Evolutionary conservation across 2,888 invertebrate species (phyloP), one percentile per base, ranked within the genome.

Genomic region (Pandemis cinnamomeana): DNA sequence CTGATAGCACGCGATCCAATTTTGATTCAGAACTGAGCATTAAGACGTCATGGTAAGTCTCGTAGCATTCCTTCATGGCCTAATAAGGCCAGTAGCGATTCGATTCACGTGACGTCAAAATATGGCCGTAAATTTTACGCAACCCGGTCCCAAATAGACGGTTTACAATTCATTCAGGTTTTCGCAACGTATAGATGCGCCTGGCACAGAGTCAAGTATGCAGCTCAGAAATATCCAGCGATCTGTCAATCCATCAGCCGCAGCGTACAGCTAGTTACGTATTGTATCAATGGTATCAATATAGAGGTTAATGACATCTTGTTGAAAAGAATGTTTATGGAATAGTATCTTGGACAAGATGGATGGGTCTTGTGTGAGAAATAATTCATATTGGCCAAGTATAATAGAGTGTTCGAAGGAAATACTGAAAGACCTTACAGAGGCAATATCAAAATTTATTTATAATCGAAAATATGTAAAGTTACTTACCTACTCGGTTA

Each of bases 181-280:
- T 71, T 75, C 75, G 71, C 66, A 77, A 77, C 63, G 66, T 53
- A 27, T 78, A 82, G 85, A 82, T 84, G 83, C 78, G 81, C 75
- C 84, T 87, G 87, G 87, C 87, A 82, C 55, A 7, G 71, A 58
- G 75, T 83, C 88, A 87, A 87, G 71, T 83, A 87, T 84, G 84
- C 80, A 77, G 64, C 46, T 73, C 74, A 71, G 68, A 68, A 74
- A 71, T 46, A 53, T 60, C 58, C 13, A 60, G 48, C 76, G 74
- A 68, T 63, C 63, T 72, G 71, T 70, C 71, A 67, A 70, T 72
- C 73, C 51, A 61, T 68, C 71, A 66, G 63, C 42, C n/a, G 2
- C n/a, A 5, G 5, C 5, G 51, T 51, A 2, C 53, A 7, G 58
- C 11, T 58, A 58, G 58, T 27, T 58, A 11, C 58, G 58, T 27